A percentile compares a stretch with the other conserved stretches of the same genome.
phyloP scores from a whole-genome alignment of 2,113 vertebrate species.

The Donacobius atricapilla region DNA sequence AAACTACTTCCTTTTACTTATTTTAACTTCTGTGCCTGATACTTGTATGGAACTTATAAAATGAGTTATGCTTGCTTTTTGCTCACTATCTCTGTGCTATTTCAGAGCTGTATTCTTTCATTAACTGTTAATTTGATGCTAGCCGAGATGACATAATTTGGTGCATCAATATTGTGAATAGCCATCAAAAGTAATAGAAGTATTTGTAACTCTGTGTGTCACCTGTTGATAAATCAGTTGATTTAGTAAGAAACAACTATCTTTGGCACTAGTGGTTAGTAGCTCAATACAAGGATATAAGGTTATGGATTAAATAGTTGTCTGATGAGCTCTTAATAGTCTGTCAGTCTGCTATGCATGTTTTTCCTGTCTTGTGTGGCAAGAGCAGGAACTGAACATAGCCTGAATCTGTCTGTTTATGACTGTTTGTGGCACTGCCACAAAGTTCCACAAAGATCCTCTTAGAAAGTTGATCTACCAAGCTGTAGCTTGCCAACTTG shows the following conservation, averaged over 20 bases:
- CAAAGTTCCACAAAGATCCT: not conserved
- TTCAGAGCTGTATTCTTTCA: not conserved
- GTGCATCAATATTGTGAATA: not conserved
- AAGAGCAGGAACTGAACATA: not conserved
- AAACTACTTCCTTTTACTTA: not conserved
- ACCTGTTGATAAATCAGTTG: not conserved
- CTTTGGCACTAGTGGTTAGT: not conserved
- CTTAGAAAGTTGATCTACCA: not conserved
- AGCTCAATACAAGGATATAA: not conserved
- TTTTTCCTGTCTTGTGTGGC: not conserved
- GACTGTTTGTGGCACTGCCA: not conserved
- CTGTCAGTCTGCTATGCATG: not conserved
- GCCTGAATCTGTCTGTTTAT: not conserved
- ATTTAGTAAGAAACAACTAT: not conserved
- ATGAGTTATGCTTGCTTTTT: not conserved
- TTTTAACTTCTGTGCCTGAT: not conserved
- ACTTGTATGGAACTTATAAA: not conserved
- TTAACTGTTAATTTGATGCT: not conserved
- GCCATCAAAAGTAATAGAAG: not conserved
- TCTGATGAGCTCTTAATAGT: not conserved
- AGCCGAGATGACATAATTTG: not conserved
- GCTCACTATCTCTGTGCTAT: rapidly evolving
- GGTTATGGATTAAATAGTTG: not conserved
- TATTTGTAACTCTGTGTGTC: not conserved
- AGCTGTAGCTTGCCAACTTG: not conserved